A percentile compares a stretch with the other conserved stretches of the same genome.
These are phyloP conservation scores for Drosophila atripex DNA, from an alignment of 2,888 invertebrate species.

Conservation along the genomic window DNA sequence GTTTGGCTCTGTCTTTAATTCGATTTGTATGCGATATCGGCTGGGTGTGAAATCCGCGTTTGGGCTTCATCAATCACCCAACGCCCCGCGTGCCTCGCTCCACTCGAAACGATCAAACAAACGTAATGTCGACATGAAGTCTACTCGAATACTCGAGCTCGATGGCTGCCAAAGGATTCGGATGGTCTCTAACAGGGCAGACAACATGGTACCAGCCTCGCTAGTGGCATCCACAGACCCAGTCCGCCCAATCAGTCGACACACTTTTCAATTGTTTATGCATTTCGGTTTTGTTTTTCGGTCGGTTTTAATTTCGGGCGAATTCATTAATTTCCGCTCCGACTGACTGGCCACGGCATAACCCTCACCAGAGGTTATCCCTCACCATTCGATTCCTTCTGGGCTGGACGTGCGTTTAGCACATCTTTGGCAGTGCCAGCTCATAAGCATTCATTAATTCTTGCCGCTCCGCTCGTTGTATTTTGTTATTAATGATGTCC, in stretches of 20 bases:
- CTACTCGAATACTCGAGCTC: constrained; percentile 43
- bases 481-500: constrained; percentile 82
- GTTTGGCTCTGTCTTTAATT: constrained; percentile 66
- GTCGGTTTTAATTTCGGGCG: constrained; percentile 52
- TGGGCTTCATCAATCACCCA: constrained; percentile 69
- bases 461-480: constrained; percentile 65
- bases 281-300: constrained; percentile 53
- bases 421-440: constrained; percentile 57
- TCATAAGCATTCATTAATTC: constrained; percentile 75
- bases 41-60: constrained; percentile 71
- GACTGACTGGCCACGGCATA: constrained; percentile 43
- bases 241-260: constrained; percentile 51
- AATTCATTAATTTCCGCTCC: constrained; percentile 79
- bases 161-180: constrained; percentile 49
- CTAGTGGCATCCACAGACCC: constrained; percentile 5
- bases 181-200: constrained; percentile 55
- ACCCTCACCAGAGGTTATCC: constrained; percentile 7
- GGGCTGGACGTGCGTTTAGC: constrained; percentile 78
- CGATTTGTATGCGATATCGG: constrained; percentile 72
- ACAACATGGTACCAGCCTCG: constrained; percentile 62
- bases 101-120: constrained; percentile 66
- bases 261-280: constrained; percentile 71
- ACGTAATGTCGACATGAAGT: constrained; percentile 66
- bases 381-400: constrained; percentile 23
- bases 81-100: constrained; percentile 25